Evolutionary conservation across 2,113 vertebrate genomes (phyloP).

Genomic region (Argyrosomus japonicus): DNA sequence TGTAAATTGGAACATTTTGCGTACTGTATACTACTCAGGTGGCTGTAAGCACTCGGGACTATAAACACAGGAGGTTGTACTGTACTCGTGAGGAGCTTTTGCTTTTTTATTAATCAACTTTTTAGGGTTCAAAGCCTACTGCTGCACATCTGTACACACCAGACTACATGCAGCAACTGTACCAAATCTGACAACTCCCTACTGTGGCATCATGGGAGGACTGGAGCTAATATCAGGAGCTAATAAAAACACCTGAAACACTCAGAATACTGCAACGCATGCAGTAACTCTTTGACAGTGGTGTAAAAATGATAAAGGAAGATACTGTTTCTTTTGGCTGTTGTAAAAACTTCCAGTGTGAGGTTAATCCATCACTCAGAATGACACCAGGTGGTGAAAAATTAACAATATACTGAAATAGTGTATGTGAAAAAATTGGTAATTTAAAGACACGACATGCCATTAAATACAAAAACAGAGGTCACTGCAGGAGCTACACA

Average conservation of each 20-base stretch:
- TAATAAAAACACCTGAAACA: background rate
- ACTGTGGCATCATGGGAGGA: background rate
- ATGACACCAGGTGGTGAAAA: background rate
- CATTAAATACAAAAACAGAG: background rate
- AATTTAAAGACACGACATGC: background rate
- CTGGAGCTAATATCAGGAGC: background rate
- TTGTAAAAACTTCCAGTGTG: conserved; percentile 1
- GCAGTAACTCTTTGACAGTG: background rate
- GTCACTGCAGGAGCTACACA: background rate
- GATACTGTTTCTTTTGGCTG: background rate
- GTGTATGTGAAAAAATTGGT: background rate
- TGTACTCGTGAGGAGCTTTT: background rate
- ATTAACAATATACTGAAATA: background rate
- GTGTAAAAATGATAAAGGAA: background rate
- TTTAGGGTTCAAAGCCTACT: background rate
- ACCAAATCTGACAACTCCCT: conserved; percentile 1
- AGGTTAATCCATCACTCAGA: conserved; percentile 14
- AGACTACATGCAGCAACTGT: background rate
- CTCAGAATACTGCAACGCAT: background rate
- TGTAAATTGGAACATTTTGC: conserved; percentile 33
- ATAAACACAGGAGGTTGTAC: background rate
- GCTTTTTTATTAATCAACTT: background rate
- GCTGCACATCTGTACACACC: conserved; percentile 4
- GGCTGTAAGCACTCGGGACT: background rate
- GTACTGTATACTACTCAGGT: conserved; percentile 8